Percentiles rank a stretch among this genome's conserved stretches.
phyloP scores from a whole-genome alignment of 2,797 vertebrate species.

The Tamandua tetradactyla region DNA sequence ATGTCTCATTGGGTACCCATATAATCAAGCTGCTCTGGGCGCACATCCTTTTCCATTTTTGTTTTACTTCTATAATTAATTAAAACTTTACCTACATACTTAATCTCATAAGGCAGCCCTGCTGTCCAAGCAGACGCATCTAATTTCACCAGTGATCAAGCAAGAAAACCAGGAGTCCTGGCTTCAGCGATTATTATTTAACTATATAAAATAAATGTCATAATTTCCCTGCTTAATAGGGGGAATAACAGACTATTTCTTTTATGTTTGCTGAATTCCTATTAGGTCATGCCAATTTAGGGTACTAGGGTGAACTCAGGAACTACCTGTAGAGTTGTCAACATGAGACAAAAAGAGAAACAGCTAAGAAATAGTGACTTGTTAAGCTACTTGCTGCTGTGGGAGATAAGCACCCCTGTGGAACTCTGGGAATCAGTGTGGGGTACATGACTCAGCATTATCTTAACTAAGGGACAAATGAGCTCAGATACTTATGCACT shows the following conservation, averaged over 20 bases:
- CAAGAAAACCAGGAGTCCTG: not conserved
- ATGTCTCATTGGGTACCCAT: not conserved
- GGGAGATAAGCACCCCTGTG: not conserved
- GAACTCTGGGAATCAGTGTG: not conserved
- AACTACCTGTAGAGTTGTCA: not conserved
- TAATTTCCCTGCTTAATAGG: not conserved
- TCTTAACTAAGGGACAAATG: not conserved
- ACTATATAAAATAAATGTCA: not conserved
- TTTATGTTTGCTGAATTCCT: not conserved
- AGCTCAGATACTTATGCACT: not conserved
- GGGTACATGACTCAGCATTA: not conserved
- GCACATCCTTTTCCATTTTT: not conserved
- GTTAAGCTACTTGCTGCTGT: not conserved
- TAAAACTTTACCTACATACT: not conserved
- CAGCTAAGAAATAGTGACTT: not conserved
- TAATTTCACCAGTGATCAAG: not conserved
- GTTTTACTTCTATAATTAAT: not conserved
- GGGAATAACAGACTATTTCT: not conserved
- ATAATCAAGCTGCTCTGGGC: not conserved
- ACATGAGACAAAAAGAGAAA: not conserved
- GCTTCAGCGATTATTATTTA: not conserved
- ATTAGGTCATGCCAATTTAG: not conserved
- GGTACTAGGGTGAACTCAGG: not conserved
- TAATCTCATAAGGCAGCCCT: not conserved
- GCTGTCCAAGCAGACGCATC: not conserved